Conservation (phyloP, 2,888 invertebrate genomes). For the Polymixis flavicincta region DNA sequence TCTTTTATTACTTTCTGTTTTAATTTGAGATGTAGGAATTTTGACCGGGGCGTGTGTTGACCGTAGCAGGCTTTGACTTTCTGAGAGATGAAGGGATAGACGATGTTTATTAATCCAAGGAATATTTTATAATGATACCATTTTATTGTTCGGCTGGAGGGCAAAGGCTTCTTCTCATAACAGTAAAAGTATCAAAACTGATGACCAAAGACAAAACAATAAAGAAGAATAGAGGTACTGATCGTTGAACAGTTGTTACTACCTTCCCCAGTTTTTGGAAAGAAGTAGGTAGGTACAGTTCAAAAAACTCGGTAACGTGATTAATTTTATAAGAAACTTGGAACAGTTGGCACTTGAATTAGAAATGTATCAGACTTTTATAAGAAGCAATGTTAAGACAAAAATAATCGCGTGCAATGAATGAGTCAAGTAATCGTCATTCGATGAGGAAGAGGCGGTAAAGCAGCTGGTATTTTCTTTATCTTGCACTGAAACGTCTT, state of each 20-base stretch:
- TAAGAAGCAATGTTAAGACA: neutral
- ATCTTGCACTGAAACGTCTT: no score
- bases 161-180: neutral
- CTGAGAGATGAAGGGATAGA: neutral
- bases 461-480: neutral
- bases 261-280: no score
- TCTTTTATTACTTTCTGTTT: conserved; percentile 53
- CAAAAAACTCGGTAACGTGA: neutral
- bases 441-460: neutral
- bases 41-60: neutral
- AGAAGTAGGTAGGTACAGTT: neutral
- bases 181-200: neutral
- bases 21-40: conserved; percentile 36
- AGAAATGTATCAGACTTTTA: neutral
- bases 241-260: neutral
- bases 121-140: neutral
- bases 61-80: neutral
- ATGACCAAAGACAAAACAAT: neutral
- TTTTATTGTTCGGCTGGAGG: neutral
- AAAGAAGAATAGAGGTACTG: neutral
- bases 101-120: neutral
- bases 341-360: neutral
- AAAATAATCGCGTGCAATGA: neutral
- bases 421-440: neutral
- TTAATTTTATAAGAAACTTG: neutral